These are phyloP conservation scores for Nannobrachium achirus DNA, from an alignment of 2,113 vertebrate species.

Conservation along the genomic window DNA sequence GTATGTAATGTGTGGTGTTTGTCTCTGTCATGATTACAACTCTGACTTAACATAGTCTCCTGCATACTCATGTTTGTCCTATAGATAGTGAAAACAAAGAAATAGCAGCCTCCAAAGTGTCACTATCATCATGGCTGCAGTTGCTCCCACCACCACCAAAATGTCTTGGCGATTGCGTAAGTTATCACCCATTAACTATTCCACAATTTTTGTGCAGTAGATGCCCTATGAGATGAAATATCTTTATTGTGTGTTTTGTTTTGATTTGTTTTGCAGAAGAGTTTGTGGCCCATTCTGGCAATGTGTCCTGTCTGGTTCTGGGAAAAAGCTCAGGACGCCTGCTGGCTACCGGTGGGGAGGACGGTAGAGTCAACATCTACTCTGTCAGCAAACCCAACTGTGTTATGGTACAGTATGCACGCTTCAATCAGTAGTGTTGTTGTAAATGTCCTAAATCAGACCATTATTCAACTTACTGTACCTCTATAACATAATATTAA, in stretches of 20 bases:
- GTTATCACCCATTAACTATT: slow-evolving; percentile 57
- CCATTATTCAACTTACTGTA: too few relatives aligned
- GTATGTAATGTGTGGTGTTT: too few relatives aligned
- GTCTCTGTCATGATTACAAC: neutral
- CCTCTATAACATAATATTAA: too few relatives aligned
- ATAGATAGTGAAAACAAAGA: slow-evolving; percentile 6
- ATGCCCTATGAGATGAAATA: neutral
- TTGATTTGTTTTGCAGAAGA: slow-evolving; percentile 81
- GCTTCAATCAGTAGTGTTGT: too few relatives aligned
- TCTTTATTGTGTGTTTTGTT: neutral
- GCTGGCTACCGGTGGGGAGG: slow-evolving; percentile 93
- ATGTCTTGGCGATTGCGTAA: slow-evolving; percentile 94
- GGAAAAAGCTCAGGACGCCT: slow-evolving; percentile 91
- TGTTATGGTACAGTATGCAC: slow-evolving; percentile 94
- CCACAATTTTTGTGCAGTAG: neutral
- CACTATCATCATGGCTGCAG: slow-evolving; percentile 84
- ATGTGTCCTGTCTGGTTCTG: slow-evolving; percentile 88
- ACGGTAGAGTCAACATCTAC: slow-evolving; percentile 96
- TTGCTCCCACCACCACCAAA: slow-evolving; percentile 81
- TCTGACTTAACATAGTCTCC: neutral
- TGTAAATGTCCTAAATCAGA: neutral
- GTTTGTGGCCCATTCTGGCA: slow-evolving; percentile 90
- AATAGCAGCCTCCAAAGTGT: neutral
- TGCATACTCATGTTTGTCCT: neutral
- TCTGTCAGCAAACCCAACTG: slow-evolving; percentile 96